Conservation (phyloP, 2,888 invertebrate species). For the Helobdella robusta region DNA sequence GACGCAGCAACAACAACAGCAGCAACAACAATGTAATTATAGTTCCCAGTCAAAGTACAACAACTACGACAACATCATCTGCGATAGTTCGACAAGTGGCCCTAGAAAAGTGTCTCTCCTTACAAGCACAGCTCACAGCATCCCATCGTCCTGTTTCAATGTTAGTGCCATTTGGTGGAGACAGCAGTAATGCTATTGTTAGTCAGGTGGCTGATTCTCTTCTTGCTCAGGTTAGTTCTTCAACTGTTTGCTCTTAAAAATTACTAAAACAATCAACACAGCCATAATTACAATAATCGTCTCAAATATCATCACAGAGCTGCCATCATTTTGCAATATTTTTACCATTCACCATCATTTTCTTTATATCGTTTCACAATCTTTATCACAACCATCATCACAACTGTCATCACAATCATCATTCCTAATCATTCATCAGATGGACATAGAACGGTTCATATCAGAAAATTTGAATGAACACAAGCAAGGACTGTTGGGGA, state of each 20-base stretch:
- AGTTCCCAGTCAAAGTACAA: neutral
- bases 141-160: conserved; percentile 47
- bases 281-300: neutral
- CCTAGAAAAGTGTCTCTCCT: conserved; percentile 50
- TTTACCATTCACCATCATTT: too few species aligned
- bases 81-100: conserved; percentile 36
- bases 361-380: too few species aligned
- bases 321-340: neutral
- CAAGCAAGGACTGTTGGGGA: conserved; percentile 67
- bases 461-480: conserved; percentile 86
- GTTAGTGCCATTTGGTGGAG: conserved; percentile 40
- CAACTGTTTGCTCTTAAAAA: neutral
- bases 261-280: neutral
- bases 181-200: conserved; percentile 25
- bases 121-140: conserved; percentile 48
- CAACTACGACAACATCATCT: conserved; percentile 28
- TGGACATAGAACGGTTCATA: conserved; percentile 71
- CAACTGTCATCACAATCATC: too few species aligned
- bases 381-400: too few species aligned
- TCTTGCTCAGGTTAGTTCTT: conserved; percentile 20
- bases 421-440: conserved; percentile 20
- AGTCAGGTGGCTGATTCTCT: conserved; percentile 28
- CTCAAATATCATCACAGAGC: neutral
- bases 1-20: conserved; percentile 38
- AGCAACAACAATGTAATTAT: too few species aligned